These are phyloP conservation scores for Schizotus pectinicornis DNA, from an alignment of 2,888 invertebrate species.

Conservation along the genomic window DNA sequence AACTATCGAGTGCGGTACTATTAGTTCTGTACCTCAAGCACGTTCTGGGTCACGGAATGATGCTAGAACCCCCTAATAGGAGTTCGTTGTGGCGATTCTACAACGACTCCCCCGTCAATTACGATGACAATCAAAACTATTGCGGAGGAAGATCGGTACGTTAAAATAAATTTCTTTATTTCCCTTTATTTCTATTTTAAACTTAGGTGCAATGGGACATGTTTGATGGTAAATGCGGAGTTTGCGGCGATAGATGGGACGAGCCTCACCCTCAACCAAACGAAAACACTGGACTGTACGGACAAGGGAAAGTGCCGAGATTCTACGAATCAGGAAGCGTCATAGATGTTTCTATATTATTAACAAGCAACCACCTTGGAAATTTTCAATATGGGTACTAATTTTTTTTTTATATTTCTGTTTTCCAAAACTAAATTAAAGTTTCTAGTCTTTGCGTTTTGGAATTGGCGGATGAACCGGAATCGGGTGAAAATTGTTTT, in stretches of 20 bases:
- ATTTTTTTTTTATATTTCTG: too few relatives aligned
- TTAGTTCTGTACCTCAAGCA: neutral
- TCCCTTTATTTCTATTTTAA: neutral
- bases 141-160: constrained; percentile 59
- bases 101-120: constrained; percentile 56
- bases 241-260: constrained; percentile 63
- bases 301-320: constrained; percentile 59
- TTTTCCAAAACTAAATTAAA: too few relatives aligned
- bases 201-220: constrained; percentile 56
- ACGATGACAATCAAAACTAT: constrained; percentile 59
- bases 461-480: constrained; percentile 45
- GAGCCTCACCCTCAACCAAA: constrained; percentile 58
- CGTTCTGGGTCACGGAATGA: constrained; percentile 58
- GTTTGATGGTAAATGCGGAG: constrained; percentile 61
- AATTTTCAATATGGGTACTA: constrained; percentile 50
- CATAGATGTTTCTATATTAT: constrained; percentile 43
- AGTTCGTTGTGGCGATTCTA: constrained; percentile 60
- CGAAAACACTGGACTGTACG: constrained; percentile 62
- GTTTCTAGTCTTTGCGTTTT: constrained; percentile 52
- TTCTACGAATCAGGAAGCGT: constrained; percentile 48
- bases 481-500: constrained; percentile 58
- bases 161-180: too few relatives aligned
- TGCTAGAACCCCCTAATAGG: constrained; percentile 60
- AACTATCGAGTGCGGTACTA: neutral
- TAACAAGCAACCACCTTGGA: constrained; percentile 55